A percentile compares a stretch with the other conserved stretches of the same genome.
These are phyloP conservation scores for Buphagus erythrorhynchus DNA, from an alignment of 2,797 vertebrate species.

Conservation along the genomic window DNA sequence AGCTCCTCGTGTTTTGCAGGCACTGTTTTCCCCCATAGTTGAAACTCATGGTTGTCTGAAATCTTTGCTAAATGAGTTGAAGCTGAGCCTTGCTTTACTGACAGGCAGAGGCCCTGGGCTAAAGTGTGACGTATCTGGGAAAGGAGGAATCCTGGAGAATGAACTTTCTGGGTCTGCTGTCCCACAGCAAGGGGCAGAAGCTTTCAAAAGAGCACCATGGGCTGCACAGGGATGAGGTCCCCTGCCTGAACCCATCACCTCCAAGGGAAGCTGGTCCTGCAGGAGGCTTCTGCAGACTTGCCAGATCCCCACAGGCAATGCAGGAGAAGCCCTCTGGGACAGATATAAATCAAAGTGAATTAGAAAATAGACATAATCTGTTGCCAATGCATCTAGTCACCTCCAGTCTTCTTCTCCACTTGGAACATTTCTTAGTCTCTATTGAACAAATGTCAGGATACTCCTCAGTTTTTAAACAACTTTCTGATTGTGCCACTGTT, in stretches of 20 bases:
- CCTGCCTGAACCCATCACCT: not conserved
- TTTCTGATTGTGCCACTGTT: not conserved
- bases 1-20: not conserved
- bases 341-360: not conserved
- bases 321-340: not conserved
- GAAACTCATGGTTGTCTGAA: not conserved
- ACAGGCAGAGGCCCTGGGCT: not conserved
- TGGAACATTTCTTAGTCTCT: not conserved
- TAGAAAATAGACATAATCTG: not conserved
- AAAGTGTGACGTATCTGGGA: not conserved
- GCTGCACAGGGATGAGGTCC: not conserved
- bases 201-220: not conserved
- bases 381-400: accelerated
- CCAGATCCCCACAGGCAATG: not conserved
- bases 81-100: not conserved
- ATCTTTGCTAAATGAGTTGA: not conserved
- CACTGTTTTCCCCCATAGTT: not conserved
- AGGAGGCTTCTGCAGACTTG: not conserved
- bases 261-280: not conserved
- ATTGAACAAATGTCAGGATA: not conserved
- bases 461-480: not conserved
- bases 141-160: not conserved
- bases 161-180: not conserved
- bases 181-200: not conserved
- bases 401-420: not conserved